phyloP scores from a whole-genome alignment of 2,888 invertebrate species.

The Dasysyrphus tricinctus region DNA sequence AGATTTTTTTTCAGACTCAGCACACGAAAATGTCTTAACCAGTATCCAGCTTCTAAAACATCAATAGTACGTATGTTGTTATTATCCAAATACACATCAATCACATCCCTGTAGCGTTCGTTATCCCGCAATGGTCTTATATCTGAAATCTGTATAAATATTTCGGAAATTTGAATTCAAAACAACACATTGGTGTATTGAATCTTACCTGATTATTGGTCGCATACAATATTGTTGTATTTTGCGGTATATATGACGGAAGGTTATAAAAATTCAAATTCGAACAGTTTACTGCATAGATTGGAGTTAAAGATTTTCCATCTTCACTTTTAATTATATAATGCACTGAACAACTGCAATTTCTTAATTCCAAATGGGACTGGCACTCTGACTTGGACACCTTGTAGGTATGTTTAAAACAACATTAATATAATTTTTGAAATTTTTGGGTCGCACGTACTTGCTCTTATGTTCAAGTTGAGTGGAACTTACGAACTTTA shows the following conservation, averaged over 20 bases:
- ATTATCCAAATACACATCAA: slow-evolving; percentile 90
- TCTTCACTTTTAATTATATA: slow-evolving; percentile 79
- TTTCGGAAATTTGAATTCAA: not conserved
- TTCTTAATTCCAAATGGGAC: slow-evolving; percentile 80
- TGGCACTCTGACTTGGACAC: slow-evolving; percentile 80
- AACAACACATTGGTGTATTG: not conserved
- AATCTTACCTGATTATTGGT: slow-evolving; percentile 81
- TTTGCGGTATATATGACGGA: slow-evolving; percentile 81
- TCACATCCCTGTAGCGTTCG: slow-evolving; percentile 87
- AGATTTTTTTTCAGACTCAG: slow-evolving; percentile 90
- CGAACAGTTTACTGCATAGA: slow-evolving; percentile 83
- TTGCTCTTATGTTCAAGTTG: too few species aligned
- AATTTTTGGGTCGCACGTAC: too few species aligned
- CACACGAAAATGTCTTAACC: slow-evolving; percentile 90
- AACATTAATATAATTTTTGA: too few species aligned
- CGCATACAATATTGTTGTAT: slow-evolving; percentile 81
- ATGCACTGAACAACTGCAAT: slow-evolving; percentile 82
- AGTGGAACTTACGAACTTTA: too few species aligned
- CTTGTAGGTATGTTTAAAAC: slow-evolving; percentile 68
- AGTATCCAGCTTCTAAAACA: slow-evolving; percentile 90
- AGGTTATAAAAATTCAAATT: slow-evolving; percentile 79
- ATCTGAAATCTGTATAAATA: slow-evolving; percentile 86
- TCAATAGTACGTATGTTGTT: slow-evolving; percentile 88
- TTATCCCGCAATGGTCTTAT: slow-evolving; percentile 88
- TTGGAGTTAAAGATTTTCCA: slow-evolving; percentile 80